Evolutionary conservation across 1,140 invertebrate genomes (phyloP).

Genomic region (Scaptomyza hsui): DNA sequence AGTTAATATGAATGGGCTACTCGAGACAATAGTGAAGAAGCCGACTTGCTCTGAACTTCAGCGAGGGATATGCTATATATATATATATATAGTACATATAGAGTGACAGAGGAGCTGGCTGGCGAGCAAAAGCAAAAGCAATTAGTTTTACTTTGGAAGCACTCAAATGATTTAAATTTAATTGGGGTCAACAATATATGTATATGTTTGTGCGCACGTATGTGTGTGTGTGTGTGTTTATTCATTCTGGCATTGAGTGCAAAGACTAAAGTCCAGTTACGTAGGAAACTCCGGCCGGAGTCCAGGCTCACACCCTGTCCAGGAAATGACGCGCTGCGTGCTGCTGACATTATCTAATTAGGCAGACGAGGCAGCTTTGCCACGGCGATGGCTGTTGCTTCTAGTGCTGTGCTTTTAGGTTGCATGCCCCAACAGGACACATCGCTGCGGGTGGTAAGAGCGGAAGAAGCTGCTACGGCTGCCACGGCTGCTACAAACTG

Average conservation of each 20-base stretch:
- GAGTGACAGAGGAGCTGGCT: neutral
- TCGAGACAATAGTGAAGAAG: slow-evolving; percentile 24
- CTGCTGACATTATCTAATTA: slow-evolving; percentile 80
- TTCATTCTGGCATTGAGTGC: slow-evolving; percentile 22
- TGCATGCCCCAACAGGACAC: neutral
- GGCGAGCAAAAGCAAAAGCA: slow-evolving; percentile 58
- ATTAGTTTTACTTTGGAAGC: slow-evolving; percentile 74
- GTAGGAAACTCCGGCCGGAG: neutral
- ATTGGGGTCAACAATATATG: slow-evolving; percentile 71
- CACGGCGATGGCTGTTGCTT: neutral
- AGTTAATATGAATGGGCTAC: slow-evolving; percentile 31
- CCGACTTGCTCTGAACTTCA: neutral
- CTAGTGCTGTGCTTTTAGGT: neutral
- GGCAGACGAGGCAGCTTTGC: slow-evolving; percentile 38
- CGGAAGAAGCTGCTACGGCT: neutral
- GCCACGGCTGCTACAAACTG: neutral
- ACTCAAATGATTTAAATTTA: slow-evolving; percentile 81
- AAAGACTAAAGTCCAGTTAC: slow-evolving; percentile 12
- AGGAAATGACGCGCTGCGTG: slow-evolving; percentile 46
- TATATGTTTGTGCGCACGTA: slow-evolving; percentile 2
- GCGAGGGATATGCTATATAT: neutral
- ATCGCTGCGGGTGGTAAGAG: neutral
- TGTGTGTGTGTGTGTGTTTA: slow-evolving; percentile 7
- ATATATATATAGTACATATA: neutral
- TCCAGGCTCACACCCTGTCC: slow-evolving; percentile 7